Evolutionary conservation across 1,140 invertebrate genomes (phyloP).

Genomic region (Alviniconcha marisindica): DNA sequence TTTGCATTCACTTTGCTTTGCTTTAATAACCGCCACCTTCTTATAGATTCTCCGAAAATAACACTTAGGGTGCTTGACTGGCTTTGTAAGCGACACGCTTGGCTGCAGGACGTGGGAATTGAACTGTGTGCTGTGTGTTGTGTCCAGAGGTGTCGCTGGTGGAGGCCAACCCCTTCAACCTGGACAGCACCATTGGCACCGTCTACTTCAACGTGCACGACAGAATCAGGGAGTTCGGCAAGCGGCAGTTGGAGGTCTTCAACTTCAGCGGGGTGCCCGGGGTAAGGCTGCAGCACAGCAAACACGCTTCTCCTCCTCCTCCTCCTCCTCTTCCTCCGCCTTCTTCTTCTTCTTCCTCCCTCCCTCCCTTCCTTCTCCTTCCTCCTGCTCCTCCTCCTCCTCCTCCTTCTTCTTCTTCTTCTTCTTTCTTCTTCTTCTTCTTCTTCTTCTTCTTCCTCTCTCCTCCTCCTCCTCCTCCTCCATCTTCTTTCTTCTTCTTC

Average conservation of each 20-base stretch:
- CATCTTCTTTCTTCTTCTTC: background rate
- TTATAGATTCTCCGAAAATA: too few relatives aligned
- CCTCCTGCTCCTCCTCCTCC: background rate
- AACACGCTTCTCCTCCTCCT: background rate
- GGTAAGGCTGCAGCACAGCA: background rate
- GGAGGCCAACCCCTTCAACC: background rate
- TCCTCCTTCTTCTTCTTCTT: background rate
- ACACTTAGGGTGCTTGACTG: too few relatives aligned
- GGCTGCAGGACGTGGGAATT: too few relatives aligned
- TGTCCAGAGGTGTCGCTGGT: background rate
- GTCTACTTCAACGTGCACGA: background rate
- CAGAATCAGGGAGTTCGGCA: slow-evolving; percentile 47
- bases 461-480: background rate
- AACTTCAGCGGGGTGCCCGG: background rate
- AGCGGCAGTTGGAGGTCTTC: slow-evolving; percentile 47
- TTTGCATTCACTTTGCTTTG: too few relatives aligned
- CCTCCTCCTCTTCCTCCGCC: background rate
- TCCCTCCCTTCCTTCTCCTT: background rate
- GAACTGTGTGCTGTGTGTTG: background rate
- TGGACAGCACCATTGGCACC: background rate
- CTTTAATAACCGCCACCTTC: too few relatives aligned
- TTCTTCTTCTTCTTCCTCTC: slow-evolving; percentile 11
- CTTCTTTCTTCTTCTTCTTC: background rate
- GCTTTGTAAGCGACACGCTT: too few relatives aligned
- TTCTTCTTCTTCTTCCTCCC: background rate